Evolutionary conservation across 1,140 invertebrate genomes (phyloP).

Genomic region (Drosophila pruinosa): DNA sequence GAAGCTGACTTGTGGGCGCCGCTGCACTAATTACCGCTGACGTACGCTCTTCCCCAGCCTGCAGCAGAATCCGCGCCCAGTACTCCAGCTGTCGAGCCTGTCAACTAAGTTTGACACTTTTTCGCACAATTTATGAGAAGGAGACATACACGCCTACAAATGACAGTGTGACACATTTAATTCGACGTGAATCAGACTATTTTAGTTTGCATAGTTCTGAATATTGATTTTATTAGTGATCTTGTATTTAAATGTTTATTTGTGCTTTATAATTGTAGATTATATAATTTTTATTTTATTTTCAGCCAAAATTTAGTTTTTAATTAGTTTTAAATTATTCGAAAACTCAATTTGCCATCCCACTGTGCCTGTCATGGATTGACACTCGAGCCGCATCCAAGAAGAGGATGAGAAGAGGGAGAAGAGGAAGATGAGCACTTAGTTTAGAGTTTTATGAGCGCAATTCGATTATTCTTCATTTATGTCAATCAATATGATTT

Average conservation of each 20-base stretch:
- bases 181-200: too few species aligned
- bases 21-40: slow-evolving; percentile 77
- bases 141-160: slow-evolving; percentile 10
- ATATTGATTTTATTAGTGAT: too few species aligned
- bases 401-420: neutral
- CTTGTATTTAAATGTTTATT: too few species aligned
- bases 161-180: slow-evolving; percentile 38
- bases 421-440: slow-evolving; percentile 38
- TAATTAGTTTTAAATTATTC: neutral
- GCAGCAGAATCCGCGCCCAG: neutral
- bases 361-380: slow-evolving; percentile 36
- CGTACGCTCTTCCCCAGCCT: slow-evolving; percentile 18
- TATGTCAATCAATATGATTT: slow-evolving; percentile 75
- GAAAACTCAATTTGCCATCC: too few species aligned
- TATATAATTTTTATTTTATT: neutral
- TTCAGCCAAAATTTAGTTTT: neutral
- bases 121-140: slow-evolving; percentile 71
- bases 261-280: too few species aligned
- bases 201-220: too few species aligned
- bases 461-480: slow-evolving; percentile 83
- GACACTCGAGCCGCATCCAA: slow-evolving; percentile 51
- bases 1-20: slow-evolving; percentile 68
- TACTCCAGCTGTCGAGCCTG: slow-evolving; percentile 39
- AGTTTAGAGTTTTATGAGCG: slow-evolving; percentile 76
- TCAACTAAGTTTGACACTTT: slow-evolving; percentile 81